Conservation (phyloP, 2,113 vertebrate species). For the Cariama cristata region DNA sequence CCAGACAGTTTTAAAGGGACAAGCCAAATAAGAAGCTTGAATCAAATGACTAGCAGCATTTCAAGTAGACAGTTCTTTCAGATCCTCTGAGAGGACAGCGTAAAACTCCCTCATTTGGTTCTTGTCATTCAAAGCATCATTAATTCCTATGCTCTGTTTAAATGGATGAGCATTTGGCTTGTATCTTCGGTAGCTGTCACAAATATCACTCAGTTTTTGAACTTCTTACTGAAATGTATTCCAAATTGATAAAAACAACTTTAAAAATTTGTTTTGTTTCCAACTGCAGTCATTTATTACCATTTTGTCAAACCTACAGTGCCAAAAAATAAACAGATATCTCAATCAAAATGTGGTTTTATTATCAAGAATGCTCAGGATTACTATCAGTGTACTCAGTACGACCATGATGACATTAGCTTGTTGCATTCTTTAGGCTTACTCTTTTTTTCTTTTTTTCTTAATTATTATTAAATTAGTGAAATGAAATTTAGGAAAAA, state of each 20-base stretch:
- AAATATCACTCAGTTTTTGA: not conserved
- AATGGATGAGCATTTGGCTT: not conserved
- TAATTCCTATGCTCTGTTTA: not conserved
- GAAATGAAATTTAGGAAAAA: not conserved
- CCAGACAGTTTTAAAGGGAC: not conserved
- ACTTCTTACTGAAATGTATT: not conserved
- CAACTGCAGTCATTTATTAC: not conserved
- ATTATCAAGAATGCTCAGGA: not conserved
- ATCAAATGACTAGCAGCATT: no score
- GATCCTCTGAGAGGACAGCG: not conserved
- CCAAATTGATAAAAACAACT: not conserved
- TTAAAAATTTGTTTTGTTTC: not conserved
- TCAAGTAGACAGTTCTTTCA: not conserved
- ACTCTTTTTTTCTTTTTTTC: not conserved
- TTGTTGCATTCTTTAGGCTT: not conserved
- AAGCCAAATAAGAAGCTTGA: not conserved
- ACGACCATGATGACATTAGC: accelerated
- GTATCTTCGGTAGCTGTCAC: not conserved
- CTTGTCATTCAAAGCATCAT: not conserved
- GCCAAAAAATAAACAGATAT: not conserved
- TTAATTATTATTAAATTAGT: not conserved
- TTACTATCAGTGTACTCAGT: not conserved
- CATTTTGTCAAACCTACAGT: not conserved
- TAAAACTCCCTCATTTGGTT: not conserved
- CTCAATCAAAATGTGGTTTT: not conserved